Percentiles rank a stretch among this genome's conserved stretches.
Conservation (phyloP, 2,797 vertebrate genomes). For the Platyrinchus mystaceus region DNA sequence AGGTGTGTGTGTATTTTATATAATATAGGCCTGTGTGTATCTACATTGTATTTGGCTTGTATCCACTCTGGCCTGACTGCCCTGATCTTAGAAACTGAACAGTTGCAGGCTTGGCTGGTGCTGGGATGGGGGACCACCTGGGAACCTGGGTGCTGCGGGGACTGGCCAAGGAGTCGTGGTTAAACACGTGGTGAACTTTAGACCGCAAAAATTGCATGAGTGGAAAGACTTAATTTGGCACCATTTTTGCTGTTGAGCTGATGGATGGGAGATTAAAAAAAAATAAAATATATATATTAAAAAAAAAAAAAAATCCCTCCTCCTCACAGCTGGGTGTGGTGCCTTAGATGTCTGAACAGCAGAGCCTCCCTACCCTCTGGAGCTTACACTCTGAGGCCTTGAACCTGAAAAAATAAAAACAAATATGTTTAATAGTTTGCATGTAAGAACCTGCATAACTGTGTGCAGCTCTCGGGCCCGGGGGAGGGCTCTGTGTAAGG, state of each 20-base stretch:
- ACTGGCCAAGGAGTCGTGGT: neutral
- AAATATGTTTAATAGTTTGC: constrained; percentile 31
- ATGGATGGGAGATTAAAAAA: constrained; percentile 11
- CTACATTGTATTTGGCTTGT: constrained; percentile 57
- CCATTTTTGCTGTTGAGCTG: constrained; percentile 17
- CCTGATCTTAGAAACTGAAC: constrained; percentile 37
- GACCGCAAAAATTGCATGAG: constrained; percentile 4
- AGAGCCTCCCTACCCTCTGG: constrained; percentile 51
- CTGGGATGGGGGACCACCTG: constrained; percentile 46
- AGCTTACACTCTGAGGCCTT: constrained; percentile 29
- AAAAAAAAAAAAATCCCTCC: neutral
- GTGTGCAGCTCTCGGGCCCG: neutral
- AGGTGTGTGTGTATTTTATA: constrained; percentile 15
- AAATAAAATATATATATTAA: neutral
- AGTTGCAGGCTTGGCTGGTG: constrained; percentile 41
- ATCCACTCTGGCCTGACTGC: constrained; percentile 51
- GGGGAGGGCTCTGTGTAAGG: neutral
- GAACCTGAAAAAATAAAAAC: constrained; percentile 40
- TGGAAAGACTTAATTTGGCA: constrained; percentile 57
- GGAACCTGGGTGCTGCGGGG: constrained; percentile 46
- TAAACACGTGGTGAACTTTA: constrained; percentile 30
- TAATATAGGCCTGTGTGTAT: constrained; percentile 25
- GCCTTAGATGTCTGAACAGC: constrained; percentile 41
- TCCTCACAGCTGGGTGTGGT: constrained; percentile 10
- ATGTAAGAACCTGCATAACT: constrained; percentile 37